Conservation (phyloP, 2,888 invertebrate genomes). For the Drosophila monieri region DNA sequence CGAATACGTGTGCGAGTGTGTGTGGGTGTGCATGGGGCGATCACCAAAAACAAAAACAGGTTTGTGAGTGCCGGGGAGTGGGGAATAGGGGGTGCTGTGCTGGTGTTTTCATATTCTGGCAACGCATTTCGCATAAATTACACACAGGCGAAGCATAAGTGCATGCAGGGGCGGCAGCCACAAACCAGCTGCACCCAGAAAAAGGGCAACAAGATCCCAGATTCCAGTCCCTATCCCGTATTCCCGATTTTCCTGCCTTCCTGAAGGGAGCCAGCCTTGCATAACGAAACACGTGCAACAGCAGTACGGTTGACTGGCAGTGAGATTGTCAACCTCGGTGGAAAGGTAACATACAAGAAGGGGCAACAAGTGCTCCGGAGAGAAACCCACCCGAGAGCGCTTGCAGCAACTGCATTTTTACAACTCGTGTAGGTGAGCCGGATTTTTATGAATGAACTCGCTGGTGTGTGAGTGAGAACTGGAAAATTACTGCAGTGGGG, state of each 20-base stretch:
- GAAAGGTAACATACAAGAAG: constrained; percentile 46
- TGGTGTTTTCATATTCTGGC: constrained; percentile 67
- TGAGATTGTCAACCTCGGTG: constrained; percentile 63
- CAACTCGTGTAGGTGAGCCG: constrained; percentile 79
- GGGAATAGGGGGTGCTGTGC: constrained; percentile 10
- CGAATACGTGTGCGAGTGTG: constrained; percentile 9
- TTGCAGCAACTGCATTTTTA: constrained; percentile 70
- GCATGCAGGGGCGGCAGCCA: constrained; percentile 28
- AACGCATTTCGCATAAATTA: constrained; percentile 79
- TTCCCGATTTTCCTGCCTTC: constrained; percentile 41
- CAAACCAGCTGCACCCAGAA: constrained; percentile 54
- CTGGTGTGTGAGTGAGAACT: constrained; percentile 57
- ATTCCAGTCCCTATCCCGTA: constrained; percentile 8
- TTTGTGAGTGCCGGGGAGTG: constrained; percentile 33
- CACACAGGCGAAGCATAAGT: constrained; percentile 30
- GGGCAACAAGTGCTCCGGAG: constrained; percentile 8
- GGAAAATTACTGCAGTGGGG: constrained; percentile 6
- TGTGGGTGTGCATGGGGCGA: constrained; percentile 61
- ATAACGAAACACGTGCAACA: constrained; percentile 79
- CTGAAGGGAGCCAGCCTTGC: constrained; percentile 66
- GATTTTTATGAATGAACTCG: constrained; percentile 76
- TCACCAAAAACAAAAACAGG: constrained; percentile 51
- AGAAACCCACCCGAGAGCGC: constrained; percentile 50
- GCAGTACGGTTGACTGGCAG: constrained; percentile 69
- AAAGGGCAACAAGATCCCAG: constrained; percentile 65